A percentile compares a stretch with the other conserved stretches of the same genome.
These are phyloP conservation scores for Hippocampus abdominalis DNA, from an alignment of 2,113 vertebrate species.

Conservation along the genomic window DNA sequence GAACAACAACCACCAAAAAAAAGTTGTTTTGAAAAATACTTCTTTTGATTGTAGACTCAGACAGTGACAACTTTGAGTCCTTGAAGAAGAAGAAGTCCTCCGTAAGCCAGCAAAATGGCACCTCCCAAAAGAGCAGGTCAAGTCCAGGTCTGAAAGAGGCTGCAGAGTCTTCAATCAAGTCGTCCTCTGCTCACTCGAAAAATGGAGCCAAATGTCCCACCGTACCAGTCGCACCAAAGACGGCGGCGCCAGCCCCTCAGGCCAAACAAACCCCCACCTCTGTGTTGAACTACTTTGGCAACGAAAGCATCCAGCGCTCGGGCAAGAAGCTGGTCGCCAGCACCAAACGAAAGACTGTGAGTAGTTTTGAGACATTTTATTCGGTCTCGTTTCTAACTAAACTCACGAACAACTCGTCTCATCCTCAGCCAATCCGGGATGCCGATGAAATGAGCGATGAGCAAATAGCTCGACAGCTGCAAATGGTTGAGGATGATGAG, in stretches of 20 bases:
- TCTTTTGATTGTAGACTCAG: constrained; percentile 78
- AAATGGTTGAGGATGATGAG: constrained; percentile 87
- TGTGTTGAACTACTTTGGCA: constrained; percentile 86
- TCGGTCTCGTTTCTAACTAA: neutral
- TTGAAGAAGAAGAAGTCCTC: constrained; percentile 68
- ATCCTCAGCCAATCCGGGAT: constrained; percentile 72
- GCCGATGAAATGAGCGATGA: constrained; percentile 78
- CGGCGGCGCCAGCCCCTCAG: constrained; percentile 52
- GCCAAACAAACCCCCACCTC: constrained; percentile 82
- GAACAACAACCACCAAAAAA: neutral
- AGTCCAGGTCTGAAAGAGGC: constrained; percentile 15
- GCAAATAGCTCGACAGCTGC: constrained; percentile 82
- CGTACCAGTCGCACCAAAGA: constrained; percentile 65
- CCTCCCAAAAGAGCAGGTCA: constrained; percentile 17
- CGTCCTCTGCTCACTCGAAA: constrained; percentile 41
- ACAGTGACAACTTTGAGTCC: constrained; percentile 78
- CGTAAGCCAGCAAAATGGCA: constrained; percentile 78
- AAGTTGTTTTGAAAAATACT: neutral
- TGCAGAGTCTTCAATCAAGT: constrained; percentile 36
- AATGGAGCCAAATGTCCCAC: constrained; percentile 58
- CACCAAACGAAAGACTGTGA: constrained; percentile 85
- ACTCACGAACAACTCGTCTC: constrained; percentile 7
- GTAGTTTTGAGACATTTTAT: constrained; percentile 34
- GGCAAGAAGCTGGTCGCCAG: constrained; percentile 91
- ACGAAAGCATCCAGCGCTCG: constrained; percentile 77